These are phyloP conservation scores for Onychostoma macrolepis DNA, from an alignment of 2,113 vertebrate species.

Conservation along the genomic window DNA sequence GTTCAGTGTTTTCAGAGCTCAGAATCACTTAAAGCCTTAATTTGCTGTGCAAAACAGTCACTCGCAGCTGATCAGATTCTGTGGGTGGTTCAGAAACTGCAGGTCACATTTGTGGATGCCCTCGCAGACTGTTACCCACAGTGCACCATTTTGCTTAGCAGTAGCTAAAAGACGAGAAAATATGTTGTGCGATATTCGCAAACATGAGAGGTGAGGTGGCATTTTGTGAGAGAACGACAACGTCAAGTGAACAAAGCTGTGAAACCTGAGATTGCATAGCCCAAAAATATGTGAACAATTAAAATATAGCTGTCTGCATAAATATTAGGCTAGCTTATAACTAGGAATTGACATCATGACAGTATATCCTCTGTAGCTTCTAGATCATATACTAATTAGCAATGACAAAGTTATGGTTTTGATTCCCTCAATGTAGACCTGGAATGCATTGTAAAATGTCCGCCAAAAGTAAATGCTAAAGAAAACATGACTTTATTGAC, in stretches of 20 bases:
- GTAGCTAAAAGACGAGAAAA: background rate
- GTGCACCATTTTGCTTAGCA: background rate
- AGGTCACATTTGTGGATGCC: background rate
- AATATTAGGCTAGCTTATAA: background rate
- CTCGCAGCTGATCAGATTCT: background rate
- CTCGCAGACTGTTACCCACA: background rate
- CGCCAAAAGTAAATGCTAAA: background rate
- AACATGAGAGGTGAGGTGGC: background rate
- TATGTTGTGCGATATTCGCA: background rate
- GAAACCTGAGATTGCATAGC: background rate
- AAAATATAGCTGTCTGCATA: background rate
- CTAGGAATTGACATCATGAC: background rate
- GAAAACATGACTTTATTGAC: background rate
- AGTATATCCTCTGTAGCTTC: background rate
- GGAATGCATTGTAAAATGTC: background rate
- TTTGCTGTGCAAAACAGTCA: background rate
- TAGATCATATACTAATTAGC: background rate
- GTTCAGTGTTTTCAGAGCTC: background rate
- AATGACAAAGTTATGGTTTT: background rate
- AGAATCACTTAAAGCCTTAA: conserved; percentile 1
- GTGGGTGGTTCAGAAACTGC: background rate
- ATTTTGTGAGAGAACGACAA: background rate
- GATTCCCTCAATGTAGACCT: background rate
- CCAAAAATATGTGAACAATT: background rate
- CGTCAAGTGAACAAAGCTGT: background rate